These are phyloP conservation scores for Ditula angustiorana DNA, from an alignment of 2,888 invertebrate genomes.

Conservation along the genomic window DNA sequence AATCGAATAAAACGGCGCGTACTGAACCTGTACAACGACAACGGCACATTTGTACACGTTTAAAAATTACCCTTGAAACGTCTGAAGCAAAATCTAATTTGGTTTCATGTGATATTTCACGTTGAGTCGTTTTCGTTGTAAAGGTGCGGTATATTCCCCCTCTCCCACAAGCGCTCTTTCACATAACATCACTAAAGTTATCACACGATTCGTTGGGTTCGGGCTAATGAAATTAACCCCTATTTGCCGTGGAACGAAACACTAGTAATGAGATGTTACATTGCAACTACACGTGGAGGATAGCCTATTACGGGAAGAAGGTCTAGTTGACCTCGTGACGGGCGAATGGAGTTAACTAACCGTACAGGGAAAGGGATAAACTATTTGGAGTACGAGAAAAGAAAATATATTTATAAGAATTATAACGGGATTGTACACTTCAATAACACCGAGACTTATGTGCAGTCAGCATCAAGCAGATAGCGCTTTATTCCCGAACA, in stretches of 20 bases:
- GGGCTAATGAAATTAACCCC: slow-evolving; percentile 84
- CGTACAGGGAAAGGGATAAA: slow-evolving; percentile 29
- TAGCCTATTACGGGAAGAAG: slow-evolving; percentile 36
- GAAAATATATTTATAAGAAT: slow-evolving; percentile 9
- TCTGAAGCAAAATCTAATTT: background rate
- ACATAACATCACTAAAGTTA: slow-evolving; percentile 81
- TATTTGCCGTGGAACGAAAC: slow-evolving; percentile 71
- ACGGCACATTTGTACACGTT: background rate
- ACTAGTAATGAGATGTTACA: slow-evolving; percentile 75
- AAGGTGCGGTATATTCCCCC: slow-evolving; percentile 29
- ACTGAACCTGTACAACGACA: background rate
- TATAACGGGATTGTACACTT: background rate
- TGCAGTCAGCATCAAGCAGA: no score
- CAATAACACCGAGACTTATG: no score
- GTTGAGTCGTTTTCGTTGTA: background rate
- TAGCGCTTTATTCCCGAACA: no score
- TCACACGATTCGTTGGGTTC: slow-evolving; percentile 83
- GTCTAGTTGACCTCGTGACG: slow-evolving; percentile 38
- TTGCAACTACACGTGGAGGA: slow-evolving; percentile 59
- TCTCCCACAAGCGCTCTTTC: slow-evolving; percentile 72
- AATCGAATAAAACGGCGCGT: slow-evolving; percentile 29
- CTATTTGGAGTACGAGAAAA: slow-evolving; percentile 1
- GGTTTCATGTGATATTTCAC: background rate
- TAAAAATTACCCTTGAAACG: background rate
- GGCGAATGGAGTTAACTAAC: slow-evolving; percentile 31